These are phyloP conservation scores for Mastacembelus armatus DNA, from an alignment of 2,797 vertebrate species.

Conservation along the genomic window DNA sequence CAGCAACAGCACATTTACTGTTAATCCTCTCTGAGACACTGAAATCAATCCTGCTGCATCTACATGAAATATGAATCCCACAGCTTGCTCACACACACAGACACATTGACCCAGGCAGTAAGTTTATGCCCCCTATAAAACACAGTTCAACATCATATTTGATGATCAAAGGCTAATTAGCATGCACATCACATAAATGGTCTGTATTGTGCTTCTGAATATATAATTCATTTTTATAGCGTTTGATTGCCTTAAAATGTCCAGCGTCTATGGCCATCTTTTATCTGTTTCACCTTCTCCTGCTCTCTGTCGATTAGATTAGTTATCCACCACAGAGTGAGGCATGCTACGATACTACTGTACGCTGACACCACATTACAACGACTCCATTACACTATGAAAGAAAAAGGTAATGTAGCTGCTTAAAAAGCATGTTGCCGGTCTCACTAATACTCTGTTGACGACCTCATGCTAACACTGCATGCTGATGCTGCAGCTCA, in stretches of 20 bases:
- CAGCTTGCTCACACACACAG: conserved; percentile 6
- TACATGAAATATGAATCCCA: conserved; percentile 41
- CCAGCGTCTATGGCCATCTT: background rate
- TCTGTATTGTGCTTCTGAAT: conserved; percentile 31
- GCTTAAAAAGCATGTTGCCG: too few relatives aligned
- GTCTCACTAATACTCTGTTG: too few relatives aligned
- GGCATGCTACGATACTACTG: conserved; percentile 19
- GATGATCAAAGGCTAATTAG: conserved; percentile 38
- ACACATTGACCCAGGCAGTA: conserved; percentile 40
- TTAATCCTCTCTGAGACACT: conserved; percentile 42
- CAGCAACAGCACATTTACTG: conserved; percentile 34
- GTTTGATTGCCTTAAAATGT: conserved; percentile 9
- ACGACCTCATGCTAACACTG: too few relatives aligned
- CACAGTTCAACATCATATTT: conserved; percentile 47
- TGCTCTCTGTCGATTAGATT: conserved; percentile 25
- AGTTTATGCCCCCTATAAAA: conserved; percentile 43
- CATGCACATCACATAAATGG: conserved; percentile 47
- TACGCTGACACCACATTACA: conserved; percentile 33
- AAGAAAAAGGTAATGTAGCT: too few relatives aligned
- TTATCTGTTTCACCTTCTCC: background rate
- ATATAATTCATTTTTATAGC: conserved; percentile 18
- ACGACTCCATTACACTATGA: too few relatives aligned
- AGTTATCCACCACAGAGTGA: conserved; percentile 15
- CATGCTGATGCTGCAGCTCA: too few relatives aligned
- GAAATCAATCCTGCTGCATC: conserved; percentile 44